Base-by-base conservation (phyloP, 1,140 invertebrate genomes). In the Aphelenchoides avenae region DNA sequence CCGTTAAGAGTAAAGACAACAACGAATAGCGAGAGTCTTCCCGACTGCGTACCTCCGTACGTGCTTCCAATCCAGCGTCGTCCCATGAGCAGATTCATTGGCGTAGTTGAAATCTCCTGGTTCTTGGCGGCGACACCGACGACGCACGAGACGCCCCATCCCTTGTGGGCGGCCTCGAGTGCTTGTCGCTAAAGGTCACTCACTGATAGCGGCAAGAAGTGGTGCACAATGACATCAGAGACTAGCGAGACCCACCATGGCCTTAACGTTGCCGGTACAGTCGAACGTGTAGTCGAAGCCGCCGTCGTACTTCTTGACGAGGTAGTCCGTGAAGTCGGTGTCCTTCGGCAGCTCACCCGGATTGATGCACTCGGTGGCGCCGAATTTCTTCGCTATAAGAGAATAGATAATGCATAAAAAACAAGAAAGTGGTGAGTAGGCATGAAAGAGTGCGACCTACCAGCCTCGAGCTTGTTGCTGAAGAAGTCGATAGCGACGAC, bases 261-360 rank as follows among this genome's bases (percentile, higher is more conserved):
- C 90, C 43, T 86, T 80, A 0, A 96, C 87, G 81, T 96, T 98
- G 52, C 94, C 94, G 76, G 97, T 88, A 79, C 93, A 98, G 80
- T 98, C 94, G 80, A 98, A 98, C 3, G 92, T 97, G 73, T 87
- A 98, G 80, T 99, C 94, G 43, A 91, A 82, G 24, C 94, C 94
- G 51, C 94, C 93, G 81, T 96, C 89, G 11, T 89, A 95, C 71
- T 89, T 79, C 67, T 92, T 89, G 24, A 92, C 81, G 3, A 98
- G 78, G 22, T 90, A 86, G 34, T 94, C 84, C 78, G 92, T 89
- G 52, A 94, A 87, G 1, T 87, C 81, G 29, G 52, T 73, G 36
- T 63, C 62, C 20, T 63, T 57, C 13, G 41, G 57, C 13, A 27
- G 46, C 18, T 67, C 29, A 36, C 63, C 66, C 3, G 81, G 81